Percentiles rank a stretch among this genome's conserved stretches.
Evolutionary conservation across 2,113 vertebrate species (phyloP).

Genomic region (Artemisiospiza belli): DNA sequence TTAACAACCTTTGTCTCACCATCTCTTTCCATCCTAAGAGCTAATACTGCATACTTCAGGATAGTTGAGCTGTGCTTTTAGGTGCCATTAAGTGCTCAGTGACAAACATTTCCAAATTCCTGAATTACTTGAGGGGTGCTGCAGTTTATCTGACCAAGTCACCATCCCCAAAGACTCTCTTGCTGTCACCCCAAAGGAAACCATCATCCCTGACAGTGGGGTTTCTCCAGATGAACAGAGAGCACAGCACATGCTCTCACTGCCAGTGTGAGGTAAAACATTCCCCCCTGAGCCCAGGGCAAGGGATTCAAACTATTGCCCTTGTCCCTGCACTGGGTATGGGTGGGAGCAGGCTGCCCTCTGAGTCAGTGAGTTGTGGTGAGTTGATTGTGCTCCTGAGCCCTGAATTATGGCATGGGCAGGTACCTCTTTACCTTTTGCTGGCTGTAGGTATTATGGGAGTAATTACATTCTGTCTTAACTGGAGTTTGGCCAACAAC

Average conservation of each 20-base stretch:
- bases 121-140: background rate
- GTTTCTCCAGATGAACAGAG: background rate
- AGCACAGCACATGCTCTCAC: background rate
- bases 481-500: background rate
- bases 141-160: background rate
- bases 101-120: background rate
- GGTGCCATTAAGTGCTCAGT: background rate
- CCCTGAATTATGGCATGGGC: background rate
- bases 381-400: background rate
- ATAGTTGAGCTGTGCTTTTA: background rate
- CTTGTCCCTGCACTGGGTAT: background rate
- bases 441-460: background rate
- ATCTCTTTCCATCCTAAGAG: background rate
- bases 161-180: background rate
- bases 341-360: background rate
- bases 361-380: background rate
- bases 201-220: no score
- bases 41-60: background rate
- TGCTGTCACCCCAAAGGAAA: background rate
- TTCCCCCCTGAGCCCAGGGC: background rate
- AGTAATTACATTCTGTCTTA: background rate
- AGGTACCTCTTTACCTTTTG: background rate
- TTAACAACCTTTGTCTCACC: background rate
- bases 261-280: background rate
- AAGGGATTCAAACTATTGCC: background rate